Base-by-base conservation (phyloP, 1,140 invertebrate species). In the Papilio machaon region DNA sequence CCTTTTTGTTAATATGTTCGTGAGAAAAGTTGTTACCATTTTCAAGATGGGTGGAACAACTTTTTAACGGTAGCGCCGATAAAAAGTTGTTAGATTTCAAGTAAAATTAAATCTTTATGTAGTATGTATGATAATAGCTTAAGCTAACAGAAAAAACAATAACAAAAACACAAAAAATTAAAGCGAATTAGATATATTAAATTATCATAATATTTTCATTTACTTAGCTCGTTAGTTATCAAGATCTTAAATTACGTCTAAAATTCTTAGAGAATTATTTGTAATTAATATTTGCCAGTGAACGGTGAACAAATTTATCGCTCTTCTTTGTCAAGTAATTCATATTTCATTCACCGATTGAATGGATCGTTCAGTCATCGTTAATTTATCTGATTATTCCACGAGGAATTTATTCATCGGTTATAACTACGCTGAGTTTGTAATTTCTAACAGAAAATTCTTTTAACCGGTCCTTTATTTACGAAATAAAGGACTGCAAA, bases 301-400 rank as follows among this genome's bases (percentile, higher is more conserved):
- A 70, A 70, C 64, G 60, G 19, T 64, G 64, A 17, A 70, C 64
- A 35, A 70, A 70, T 70, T 70, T 70, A 70, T 70, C 64, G 64
- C 64, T 35, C 23, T 35, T 70, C 64, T 70, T 70, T 70, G 64
- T 70, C 64, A 70, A 70, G 64, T 70, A 30, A 70, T 70, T 70
- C 64, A 70, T 70, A 70, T 70, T 70, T 70, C 64, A 70, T 70
- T 70, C 60, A 67, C 60, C 64, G 64, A 70, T 70, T 70, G 64
- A 70, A 70, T 38, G 64, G 64, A 70, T 70, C 64, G 64, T 70
- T 70, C 64, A 70, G 64, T 70, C 64, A 70, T 70, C 64, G 64
- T 70, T 70, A 70, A 70, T 70, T 70, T 70, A 70, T 70, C 64
- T 7, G 64, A 70, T 70, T 17, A 23, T 60, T 70, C 13, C 7